Conservation (phyloP, 2,797 vertebrate species). For the Sardinella longiceps region DNA sequence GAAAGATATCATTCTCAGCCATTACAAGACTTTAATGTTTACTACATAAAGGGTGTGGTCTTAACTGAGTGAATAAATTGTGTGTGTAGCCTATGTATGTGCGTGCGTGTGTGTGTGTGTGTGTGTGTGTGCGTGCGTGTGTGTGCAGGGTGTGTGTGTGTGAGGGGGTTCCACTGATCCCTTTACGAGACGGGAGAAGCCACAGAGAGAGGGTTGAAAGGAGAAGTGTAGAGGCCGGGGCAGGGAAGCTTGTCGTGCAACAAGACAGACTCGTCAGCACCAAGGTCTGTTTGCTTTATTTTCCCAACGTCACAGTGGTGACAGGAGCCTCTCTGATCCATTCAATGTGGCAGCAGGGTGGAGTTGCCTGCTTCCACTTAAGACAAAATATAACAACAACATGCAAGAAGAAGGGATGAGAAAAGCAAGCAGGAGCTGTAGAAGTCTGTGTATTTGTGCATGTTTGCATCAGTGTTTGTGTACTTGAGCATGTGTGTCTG, state of each 20-base stretch:
- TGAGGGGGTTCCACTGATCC: slow-evolving; percentile 41
- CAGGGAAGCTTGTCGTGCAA: slow-evolving; percentile 39
- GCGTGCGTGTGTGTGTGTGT: too few species aligned
- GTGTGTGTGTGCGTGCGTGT: too few species aligned
- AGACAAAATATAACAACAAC: slow-evolving; percentile 38
- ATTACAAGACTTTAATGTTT: slow-evolving; percentile 30
- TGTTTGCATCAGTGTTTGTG: background rate
- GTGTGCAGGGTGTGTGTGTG: background rate
- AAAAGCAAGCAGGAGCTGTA: background rate
- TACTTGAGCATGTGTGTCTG: background rate
- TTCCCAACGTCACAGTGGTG: slow-evolving; percentile 39
- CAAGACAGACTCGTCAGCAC: slow-evolving; percentile 56
- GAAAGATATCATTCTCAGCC: slow-evolving; percentile 16
- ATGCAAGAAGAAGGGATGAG: background rate
- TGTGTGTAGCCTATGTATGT: too few species aligned
- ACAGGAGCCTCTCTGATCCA: slow-evolving; percentile 54
- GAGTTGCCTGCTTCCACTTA: slow-evolving; percentile 45
- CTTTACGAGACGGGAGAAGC: slow-evolving; percentile 44
- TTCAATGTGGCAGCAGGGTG: slow-evolving; percentile 53
- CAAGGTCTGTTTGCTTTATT: slow-evolving; percentile 36
- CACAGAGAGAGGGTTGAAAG: slow-evolving; percentile 31
- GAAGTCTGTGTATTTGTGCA: background rate
- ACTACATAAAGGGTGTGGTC: slow-evolving; percentile 39
- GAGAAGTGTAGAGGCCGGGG: background rate
- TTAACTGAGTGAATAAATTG: background rate